Evolutionary conservation across 2,797 vertebrate genomes (phyloP), one percentile per base, ranked within the genome.

Genomic region (Microtus obscurus): DNA sequence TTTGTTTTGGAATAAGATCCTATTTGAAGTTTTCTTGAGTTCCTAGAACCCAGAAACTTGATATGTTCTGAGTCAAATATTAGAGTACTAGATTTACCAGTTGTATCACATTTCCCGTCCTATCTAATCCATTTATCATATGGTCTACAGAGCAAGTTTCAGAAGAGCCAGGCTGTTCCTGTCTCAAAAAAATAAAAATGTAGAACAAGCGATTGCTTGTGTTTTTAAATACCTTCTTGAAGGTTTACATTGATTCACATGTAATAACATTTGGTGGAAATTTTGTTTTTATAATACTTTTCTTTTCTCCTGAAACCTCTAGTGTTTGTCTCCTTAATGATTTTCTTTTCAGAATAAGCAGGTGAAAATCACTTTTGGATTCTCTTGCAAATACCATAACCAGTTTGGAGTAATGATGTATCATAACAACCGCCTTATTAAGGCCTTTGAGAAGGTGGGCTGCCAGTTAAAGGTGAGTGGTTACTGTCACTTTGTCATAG

Each of bases 391-490:
- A 97, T 99, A 98, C 97, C 99, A 98, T 96, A 98, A 98, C 61
- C 98, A 98, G 90, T 99, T 97, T 71, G 98, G 99, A 92, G 98
- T 99, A 97, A 99, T 99, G 99, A 99, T 99, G 99, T 99, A 99
- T 98, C 98, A 99, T 98, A 99, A 98, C 95, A 99, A 99, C 97
- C 95, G 98, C 43, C 98, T 99, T 90, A 99, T 99, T 83, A 99
- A 99, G 96, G 98, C 99, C 71, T 99, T 98, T 59, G 98, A 99
- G 98, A 99, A 99, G 98, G 99, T 99, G 93, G 99, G 98, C 97
- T 99, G 98, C 94, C 99, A 99, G 97, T 98, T 98, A 53, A 99
- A 99, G 99, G 99, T 98, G 94, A 97, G 97, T 94, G n/a, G 21
- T 83, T 92, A 93, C 89, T 89, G 59, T 71, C 90, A 74, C 69